These are phyloP conservation scores for Ylistrum balloti DNA, from an alignment of 1,140 invertebrate species.

Conservation along the genomic window DNA sequence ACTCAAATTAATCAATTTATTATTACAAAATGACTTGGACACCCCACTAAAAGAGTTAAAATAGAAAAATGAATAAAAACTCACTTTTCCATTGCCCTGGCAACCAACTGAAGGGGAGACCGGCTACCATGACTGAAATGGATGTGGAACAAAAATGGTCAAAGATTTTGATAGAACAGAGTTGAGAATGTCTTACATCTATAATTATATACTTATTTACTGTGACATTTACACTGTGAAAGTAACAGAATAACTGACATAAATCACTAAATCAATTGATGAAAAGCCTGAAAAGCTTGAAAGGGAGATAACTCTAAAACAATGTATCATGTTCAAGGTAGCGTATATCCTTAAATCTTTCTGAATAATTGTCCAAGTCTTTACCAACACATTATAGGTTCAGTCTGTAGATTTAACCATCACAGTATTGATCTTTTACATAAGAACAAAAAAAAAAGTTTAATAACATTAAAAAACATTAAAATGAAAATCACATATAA, in stretches of 20 bases:
- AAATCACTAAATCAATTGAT: too few relatives aligned
- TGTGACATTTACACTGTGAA: too few relatives aligned
- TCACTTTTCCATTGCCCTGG: slow-evolving; percentile 37
- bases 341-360: too few relatives aligned
- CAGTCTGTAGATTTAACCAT: too few relatives aligned
- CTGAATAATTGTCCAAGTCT: too few relatives aligned
- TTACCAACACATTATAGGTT: too few relatives aligned
- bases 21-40: background rate
- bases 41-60: background rate
- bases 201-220: too few relatives aligned
- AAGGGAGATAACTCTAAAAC: too few relatives aligned
- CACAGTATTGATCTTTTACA: background rate
- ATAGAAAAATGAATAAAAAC: slow-evolving; percentile 40
- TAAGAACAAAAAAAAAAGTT: background rate
- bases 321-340: too few relatives aligned
- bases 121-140: background rate
- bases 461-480: background rate
- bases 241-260: too few relatives aligned
- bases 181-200: too few relatives aligned
- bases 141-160: slow-evolving; percentile 12
- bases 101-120: background rate
- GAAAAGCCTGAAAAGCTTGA: too few relatives aligned
- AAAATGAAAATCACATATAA: background rate
- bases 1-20: background rate
- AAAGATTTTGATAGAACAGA: background rate